Evolutionary conservation across 1,140 invertebrate genomes (phyloP).

Genomic region (Heterodera schachtii): DNA sequence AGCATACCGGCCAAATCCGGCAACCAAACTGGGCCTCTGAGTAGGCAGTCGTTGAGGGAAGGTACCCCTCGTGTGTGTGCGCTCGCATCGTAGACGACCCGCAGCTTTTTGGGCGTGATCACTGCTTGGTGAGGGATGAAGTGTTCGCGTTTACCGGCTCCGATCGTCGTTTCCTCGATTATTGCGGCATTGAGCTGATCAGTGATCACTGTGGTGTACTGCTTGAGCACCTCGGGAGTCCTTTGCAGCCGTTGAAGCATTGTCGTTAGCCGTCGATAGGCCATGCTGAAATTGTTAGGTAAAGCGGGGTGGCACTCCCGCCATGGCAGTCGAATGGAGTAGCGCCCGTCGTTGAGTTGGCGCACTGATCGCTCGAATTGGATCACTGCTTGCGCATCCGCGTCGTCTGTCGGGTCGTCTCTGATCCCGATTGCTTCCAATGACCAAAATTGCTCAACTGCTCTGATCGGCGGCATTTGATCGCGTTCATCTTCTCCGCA

Average conservation of each 20-base stretch:
- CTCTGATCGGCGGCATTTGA: not conserved
- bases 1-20: constrained; percentile 42
- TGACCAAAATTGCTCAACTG: constrained; percentile 1
- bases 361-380: not conserved
- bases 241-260: not conserved
- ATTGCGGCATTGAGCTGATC: constrained; percentile 17
- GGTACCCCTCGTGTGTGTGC: constrained; percentile 41
- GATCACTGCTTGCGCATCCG: too few relatives aligned
- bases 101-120: not conserved
- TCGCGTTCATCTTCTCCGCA: not conserved
- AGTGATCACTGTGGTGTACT: not conserved
- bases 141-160: not conserved
- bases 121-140: constrained; percentile 33
- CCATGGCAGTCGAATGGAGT: constrained; percentile 27
- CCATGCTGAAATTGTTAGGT: constrained; percentile 10
- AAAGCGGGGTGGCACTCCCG: constrained; percentile 3
- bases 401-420: not conserved
- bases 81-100: constrained; percentile 66
- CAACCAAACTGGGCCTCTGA: constrained; percentile 41
- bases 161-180: constrained; percentile 11
- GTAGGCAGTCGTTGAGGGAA: constrained; percentile 64
- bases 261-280: constrained; percentile 4
- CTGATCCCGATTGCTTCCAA: not conserved
- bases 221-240: constrained; percentile 17
- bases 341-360: constrained; percentile 16